Base-by-base conservation (phyloP, 2,888 invertebrate species). In the Nomada lathburiana region DNA sequence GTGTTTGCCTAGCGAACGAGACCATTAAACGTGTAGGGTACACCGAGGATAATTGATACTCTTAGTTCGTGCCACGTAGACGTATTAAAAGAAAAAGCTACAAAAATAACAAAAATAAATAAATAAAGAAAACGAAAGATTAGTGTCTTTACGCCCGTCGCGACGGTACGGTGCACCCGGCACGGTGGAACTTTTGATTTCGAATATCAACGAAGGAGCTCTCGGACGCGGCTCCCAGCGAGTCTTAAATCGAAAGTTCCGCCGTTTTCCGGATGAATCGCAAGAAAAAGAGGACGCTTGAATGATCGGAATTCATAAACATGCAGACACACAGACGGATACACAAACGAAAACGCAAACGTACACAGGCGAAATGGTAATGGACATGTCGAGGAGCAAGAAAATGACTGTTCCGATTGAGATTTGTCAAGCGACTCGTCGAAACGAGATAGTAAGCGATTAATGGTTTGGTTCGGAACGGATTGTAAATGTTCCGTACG, bases 21-120 rank as follows among this genome's bases (percentile, higher is more conserved):
- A 67, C 80, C 76, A 52, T 70, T 80, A 71, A 47, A 82, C 82
- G 82, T 82, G 81, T 82, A 82, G 82, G 82, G 83, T 80, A 79
- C 81, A 85, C 81, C 70, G 85, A 79, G 76, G 55, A 81, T 86
- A 82, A 83, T 79, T 65, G 87, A 84, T 84, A 80, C 77, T 77
- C 82, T 82, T 87, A 86, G 85, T 82, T 87, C 74, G 85, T 85
- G 87, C 85, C 82, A 87, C 76, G 87, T 87, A 87, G 87, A 82
- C 73, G 73, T 83, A 85, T 80, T 73, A 71, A 76, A 59, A 60
- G 20, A 47, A 44, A 26, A 9, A 23, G n/a, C 18, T 2, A 10
- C 55, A 23, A 23, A 57, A 73, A 42, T 50, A 57, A 20, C 1
- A 20, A 44, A 47, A 63, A 50, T 10, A 68, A 36, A 18, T 50